Percentiles rank a stretch among this genome's conserved stretches.
phyloP scores from a whole-genome alignment of 2,888 invertebrate species.

The Stegana nigrithorax region DNA sequence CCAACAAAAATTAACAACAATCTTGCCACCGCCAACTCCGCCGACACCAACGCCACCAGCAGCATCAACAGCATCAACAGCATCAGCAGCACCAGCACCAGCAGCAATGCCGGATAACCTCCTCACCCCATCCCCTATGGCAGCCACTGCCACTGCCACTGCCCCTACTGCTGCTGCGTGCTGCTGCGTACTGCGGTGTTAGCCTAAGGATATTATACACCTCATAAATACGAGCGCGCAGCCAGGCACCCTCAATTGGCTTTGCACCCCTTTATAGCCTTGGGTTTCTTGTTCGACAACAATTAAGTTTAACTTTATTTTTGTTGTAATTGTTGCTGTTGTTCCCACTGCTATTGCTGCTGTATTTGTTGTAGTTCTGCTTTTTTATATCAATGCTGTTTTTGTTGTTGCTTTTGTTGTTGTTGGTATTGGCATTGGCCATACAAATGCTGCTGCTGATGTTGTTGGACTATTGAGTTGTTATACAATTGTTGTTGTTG shows the following conservation, averaged over 20 bases:
- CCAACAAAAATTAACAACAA: too few species aligned
- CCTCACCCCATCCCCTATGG: background rate
- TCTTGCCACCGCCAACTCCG: too few species aligned
- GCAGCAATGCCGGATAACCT: too few species aligned
- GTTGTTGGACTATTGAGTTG: too few species aligned
- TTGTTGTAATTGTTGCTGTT: background rate
- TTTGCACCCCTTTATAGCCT: background rate
- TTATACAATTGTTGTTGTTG: too few species aligned
- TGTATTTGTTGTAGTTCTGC: background rate
- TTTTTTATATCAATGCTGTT: constrained; percentile 2
- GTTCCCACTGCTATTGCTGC: background rate
- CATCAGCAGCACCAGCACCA: too few species aligned
- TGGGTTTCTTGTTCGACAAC: background rate
- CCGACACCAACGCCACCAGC: too few species aligned
- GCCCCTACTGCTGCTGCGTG: too few species aligned
- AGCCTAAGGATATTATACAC: background rate
- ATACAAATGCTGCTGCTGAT: too few species aligned
- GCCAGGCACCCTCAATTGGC: background rate
- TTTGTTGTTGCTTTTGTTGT: constrained; percentile 1
- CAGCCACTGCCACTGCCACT: background rate
- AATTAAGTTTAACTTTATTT: constrained; percentile 1
- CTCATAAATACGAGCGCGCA: background rate
- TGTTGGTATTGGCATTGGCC: constrained; percentile 1
- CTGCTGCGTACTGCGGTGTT: too few species aligned
- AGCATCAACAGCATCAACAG: too few species aligned